Conservation (phyloP, 2,113 vertebrate genomes). For the Thamnaconus septentrionalis region DNA sequence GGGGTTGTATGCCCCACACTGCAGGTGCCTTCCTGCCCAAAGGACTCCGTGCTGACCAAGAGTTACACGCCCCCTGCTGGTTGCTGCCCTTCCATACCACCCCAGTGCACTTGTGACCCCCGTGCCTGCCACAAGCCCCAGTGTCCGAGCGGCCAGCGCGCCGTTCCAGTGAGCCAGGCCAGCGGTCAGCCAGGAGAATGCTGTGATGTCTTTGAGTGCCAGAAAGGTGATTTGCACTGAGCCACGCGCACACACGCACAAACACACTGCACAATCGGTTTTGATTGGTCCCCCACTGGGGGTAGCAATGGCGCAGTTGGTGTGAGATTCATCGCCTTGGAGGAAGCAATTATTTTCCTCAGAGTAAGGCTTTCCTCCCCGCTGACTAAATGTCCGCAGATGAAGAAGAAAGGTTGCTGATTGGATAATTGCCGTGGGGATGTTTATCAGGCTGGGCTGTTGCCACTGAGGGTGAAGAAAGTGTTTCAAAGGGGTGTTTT, state of each 20-base stretch:
- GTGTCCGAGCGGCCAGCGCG: conserved; percentile 67
- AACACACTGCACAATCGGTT: conserved; percentile 3
- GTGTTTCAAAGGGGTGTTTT: conserved; percentile 26
- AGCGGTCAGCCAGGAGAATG: conserved; percentile 76
- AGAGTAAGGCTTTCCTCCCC: conserved; percentile 36
- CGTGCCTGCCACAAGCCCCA: conserved; percentile 59
- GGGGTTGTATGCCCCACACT: conserved; percentile 68
- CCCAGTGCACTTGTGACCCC: conserved; percentile 75
- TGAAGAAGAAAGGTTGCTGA: conserved; percentile 47
- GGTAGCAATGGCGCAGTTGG: conserved; percentile 26
- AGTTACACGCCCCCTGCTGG: conserved; percentile 69
- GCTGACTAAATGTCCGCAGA: conserved; percentile 37
- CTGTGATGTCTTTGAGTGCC: conserved; percentile 75
- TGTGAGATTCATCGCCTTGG: conserved; percentile 37
- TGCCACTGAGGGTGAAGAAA: conserved; percentile 15
- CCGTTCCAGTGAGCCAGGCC: conserved; percentile 56
- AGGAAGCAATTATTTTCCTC: conserved; percentile 46
- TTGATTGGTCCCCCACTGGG: conserved; percentile 26
- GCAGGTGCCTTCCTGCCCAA: conserved; percentile 66
- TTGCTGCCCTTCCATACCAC: conserved; percentile 73
- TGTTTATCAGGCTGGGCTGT: conserved; percentile 36
- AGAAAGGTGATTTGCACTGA: conserved; percentile 72
- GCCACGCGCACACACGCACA: background rate
- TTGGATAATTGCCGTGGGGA: conserved; percentile 43
- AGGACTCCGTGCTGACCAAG: conserved; percentile 71